phyloP scores from a whole-genome alignment of 2,113 vertebrate genomes.

The Lates calcarifer region DNA sequence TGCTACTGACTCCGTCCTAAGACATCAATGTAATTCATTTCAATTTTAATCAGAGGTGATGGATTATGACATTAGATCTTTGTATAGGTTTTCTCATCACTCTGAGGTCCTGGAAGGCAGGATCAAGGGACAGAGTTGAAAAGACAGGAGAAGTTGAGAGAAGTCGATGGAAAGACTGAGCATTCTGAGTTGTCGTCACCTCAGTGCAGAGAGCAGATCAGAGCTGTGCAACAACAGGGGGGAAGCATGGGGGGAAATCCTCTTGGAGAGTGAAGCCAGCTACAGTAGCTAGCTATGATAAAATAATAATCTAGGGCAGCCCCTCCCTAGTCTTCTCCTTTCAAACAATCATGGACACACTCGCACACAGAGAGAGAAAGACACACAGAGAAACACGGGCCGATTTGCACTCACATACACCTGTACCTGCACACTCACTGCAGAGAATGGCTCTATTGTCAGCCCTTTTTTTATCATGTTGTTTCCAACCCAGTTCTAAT shows the following conservation, averaged over 20 bases:
- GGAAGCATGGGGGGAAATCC: slow-evolving; percentile 72
- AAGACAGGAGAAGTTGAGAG: slow-evolving; percentile 16
- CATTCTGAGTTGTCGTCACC: slow-evolving; percentile 41
- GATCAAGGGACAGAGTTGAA: slow-evolving; percentile 24
- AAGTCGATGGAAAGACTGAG: slow-evolving; percentile 1
- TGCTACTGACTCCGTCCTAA: background rate
- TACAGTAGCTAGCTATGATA: slow-evolving; percentile 74
- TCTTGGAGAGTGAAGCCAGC: slow-evolving; percentile 70
- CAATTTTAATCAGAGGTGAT: background rate
- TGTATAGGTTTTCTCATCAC: background rate
- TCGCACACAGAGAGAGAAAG: slow-evolving; percentile 10
- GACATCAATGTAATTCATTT: background rate
- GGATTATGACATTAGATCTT: background rate
- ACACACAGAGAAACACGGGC: slow-evolving; percentile 8
- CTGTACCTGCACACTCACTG: slow-evolving; percentile 52
- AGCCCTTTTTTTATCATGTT: slow-evolving; percentile 10
- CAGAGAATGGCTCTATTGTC: slow-evolving; percentile 56
- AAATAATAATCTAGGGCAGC: slow-evolving; percentile 87
- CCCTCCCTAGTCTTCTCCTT: slow-evolving; percentile 62
- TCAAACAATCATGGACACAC: slow-evolving; percentile 47
- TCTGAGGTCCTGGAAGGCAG: slow-evolving; percentile 22
- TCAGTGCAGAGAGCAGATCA: slow-evolving; percentile 58
- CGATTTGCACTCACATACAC: slow-evolving; percentile 28
- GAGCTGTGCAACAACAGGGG: slow-evolving; percentile 34
- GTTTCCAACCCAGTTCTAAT: slow-evolving; percentile 53